Base-by-base conservation (phyloP, 2,113 vertebrate species). In the Ageneiosus marmoratus region DNA sequence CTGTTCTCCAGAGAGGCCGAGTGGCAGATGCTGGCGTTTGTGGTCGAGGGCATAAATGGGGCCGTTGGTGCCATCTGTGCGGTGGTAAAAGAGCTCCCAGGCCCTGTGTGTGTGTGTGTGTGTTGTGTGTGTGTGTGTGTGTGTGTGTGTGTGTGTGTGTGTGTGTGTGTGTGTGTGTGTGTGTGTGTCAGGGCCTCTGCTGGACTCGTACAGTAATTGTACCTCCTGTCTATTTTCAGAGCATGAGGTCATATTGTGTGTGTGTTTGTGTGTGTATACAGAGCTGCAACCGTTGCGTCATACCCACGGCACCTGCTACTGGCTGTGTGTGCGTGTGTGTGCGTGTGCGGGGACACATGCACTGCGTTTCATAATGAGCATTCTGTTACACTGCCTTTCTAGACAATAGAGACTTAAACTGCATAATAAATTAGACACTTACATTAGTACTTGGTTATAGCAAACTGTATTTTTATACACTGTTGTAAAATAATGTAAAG, bases 21-120 rank as follows among this genome's bases (percentile, higher is more conserved):
- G 89, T 88, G 80, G 72, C 91, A 90, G 85, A 90, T 90, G 89
- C 86, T 84, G 86, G 83, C 86, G 80, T 67, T 83, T 87, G 55
- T 32, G 85, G 58, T 87, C 69, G 84, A 84, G 83, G 85, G 88
- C 87, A 62, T 87, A 89, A 87, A 88, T 87, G 62, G 22, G 86
- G 75, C 86, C 84, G 88, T 89, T 91, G 83, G 70, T 84, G 83
- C 93, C 94, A 94, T 94, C 92, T 94, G 93, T 91, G 88, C 84
- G 60, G 78, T 85, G 87, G 86, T 89, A 88, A 90, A 86, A 69
- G 80, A 88, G 87, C 87, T 82, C 82, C 65, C 55, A 60, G 72
- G 67, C 75, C 86, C 91, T 91, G 89, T n/a, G 37, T 41, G 37
- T 41, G 37, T 5, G 5, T 41, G 37, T 41, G 37, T 41, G 37